Evolutionary conservation across 1,140 invertebrate species (phyloP).

Genomic region (Drosophila eugracilis): DNA sequence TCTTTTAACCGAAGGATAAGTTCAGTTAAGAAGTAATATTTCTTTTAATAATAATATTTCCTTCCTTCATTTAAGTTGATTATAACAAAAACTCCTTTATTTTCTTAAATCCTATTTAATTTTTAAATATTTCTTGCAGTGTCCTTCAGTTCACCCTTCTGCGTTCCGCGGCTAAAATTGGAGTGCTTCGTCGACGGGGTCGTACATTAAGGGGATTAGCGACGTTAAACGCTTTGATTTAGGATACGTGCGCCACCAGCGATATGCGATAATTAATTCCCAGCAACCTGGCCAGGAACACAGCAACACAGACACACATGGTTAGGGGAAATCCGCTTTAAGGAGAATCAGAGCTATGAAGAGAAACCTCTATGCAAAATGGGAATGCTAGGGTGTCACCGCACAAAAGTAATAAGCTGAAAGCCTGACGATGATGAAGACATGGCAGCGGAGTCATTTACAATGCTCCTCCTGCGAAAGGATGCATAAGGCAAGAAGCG

Average conservation of each 20-base stretch:
- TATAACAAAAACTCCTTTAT: too few species aligned
- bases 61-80: too few species aligned
- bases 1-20: too few species aligned
- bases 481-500: constrained; percentile 24
- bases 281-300: constrained; percentile 41
- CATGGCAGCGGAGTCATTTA: constrained; percentile 63
- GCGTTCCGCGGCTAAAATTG: constrained; percentile 15
- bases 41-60: too few species aligned
- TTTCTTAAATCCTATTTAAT: too few species aligned
- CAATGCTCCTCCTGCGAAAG: constrained; percentile 21
- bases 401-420: constrained; percentile 76
- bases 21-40: too few species aligned
- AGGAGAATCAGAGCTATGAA: neutral
- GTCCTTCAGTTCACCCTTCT: constrained; percentile 1
- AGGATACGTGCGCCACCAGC: constrained; percentile 70
- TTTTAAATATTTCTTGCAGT: constrained; percentile 2
- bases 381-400: constrained; percentile 18
- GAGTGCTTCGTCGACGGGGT: constrained; percentile 25
- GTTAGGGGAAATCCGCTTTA: neutral
- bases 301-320: neutral
- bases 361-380: constrained; percentile 16
- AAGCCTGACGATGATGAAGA: constrained; percentile 67
- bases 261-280: constrained; percentile 79
- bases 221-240: constrained; percentile 79
- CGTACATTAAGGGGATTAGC: constrained; percentile 75